Conservation (phyloP, 1,140 invertebrate species). For the Anoplolepis gracilipes region DNA sequence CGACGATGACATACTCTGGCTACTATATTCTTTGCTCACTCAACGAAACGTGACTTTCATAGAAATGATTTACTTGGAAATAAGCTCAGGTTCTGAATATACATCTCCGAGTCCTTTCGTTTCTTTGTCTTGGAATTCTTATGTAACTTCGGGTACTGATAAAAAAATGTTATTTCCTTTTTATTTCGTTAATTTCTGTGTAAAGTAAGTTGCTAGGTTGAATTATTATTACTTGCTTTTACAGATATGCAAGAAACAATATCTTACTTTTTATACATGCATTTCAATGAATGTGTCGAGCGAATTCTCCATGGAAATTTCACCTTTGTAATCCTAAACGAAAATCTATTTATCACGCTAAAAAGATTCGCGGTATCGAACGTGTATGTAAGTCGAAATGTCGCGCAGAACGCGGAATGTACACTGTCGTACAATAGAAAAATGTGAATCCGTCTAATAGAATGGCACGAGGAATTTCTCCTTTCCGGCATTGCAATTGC, state of each 20-base stretch:
- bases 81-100: neutral
- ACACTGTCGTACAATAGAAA: neutral
- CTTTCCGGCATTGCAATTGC: neutral
- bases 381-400: neutral
- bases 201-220: too few relatives aligned
- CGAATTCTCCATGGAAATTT: neutral
- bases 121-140: neutral
- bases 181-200: neutral
- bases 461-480: constrained; percentile 12
- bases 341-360: constrained; percentile 11
- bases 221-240: neutral
- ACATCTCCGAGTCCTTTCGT: neutral
- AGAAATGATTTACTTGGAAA: constrained; percentile 26
- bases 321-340: neutral
- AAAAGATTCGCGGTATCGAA: neutral
- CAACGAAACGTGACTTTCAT: constrained; percentile 30
- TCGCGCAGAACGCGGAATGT: neutral
- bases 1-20: neutral
- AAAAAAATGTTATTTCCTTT: neutral
- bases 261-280: neutral
- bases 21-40: neutral
- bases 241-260: neutral
- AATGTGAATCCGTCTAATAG: neutral
- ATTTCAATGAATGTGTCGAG: neutral
- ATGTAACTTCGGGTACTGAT: neutral